Percentiles rank a stretch among this genome's conserved stretches.
Conservation (phyloP, 2,113 vertebrate species). For the Pituophis catenifer region DNA sequence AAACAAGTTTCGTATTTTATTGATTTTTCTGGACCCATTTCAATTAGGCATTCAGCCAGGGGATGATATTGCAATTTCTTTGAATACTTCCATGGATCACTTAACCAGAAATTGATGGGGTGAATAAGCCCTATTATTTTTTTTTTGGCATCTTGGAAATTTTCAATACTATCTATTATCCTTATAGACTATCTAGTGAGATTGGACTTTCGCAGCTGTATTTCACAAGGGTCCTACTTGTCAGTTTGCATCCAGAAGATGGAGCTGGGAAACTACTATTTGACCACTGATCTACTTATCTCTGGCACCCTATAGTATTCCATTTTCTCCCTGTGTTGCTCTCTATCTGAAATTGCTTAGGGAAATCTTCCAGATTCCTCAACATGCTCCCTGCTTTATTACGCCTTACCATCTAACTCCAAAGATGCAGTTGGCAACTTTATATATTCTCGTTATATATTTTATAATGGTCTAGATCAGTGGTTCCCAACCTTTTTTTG, state of each 20-base stretch:
- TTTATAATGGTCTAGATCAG: background rate
- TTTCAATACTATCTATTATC: background rate
- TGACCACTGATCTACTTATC: background rate
- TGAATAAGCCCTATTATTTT: background rate
- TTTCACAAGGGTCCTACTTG: background rate
- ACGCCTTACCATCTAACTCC: background rate
- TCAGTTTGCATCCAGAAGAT: background rate
- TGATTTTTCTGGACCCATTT: background rate
- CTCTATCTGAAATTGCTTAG: background rate
- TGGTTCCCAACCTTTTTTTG: too few relatives aligned
- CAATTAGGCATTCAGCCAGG: background rate
- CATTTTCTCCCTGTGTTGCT: background rate
- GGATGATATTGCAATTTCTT: background rate
- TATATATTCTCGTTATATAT: background rate
- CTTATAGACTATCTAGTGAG: background rate
- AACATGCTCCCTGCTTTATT: background rate
- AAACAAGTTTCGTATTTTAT: background rate
- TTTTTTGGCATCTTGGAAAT: background rate
- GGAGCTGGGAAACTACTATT: background rate
- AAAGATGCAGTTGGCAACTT: background rate
- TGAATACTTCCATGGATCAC: background rate
- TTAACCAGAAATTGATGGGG: background rate
- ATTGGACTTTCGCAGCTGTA: background rate
- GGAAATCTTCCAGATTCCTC: background rate
- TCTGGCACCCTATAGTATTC: background rate